Evolutionary conservation across 2,113 vertebrate genomes (phyloP).

Genomic region (Pampusana beccarii): DNA sequence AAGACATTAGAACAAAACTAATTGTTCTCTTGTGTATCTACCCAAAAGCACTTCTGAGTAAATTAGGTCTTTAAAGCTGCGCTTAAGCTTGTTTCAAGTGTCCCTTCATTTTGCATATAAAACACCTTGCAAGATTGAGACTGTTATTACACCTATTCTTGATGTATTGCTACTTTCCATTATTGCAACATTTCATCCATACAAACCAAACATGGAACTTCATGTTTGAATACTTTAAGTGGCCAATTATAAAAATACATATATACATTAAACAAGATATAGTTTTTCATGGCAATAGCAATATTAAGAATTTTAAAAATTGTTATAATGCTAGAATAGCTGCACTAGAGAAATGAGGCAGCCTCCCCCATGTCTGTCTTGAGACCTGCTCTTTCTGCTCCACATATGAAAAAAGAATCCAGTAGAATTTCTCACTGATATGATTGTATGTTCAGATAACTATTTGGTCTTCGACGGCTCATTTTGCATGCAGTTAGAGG

Average conservation of each 20-base stretch:
- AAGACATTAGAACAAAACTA: not conserved
- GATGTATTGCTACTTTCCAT: not conserved
- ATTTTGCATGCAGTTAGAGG: not conserved
- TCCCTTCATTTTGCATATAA: not conserved
- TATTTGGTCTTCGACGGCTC: not conserved
- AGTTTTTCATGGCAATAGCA: not conserved
- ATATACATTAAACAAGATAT: not conserved
- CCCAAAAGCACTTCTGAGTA: not conserved
- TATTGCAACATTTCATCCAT: not conserved
- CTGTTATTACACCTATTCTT: not conserved
- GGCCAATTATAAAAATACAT: not conserved
- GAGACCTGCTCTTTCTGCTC: not conserved
- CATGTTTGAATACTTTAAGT: not conserved
- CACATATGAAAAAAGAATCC: not conserved
- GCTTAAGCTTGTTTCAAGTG: not conserved
- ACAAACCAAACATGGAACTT: not conserved
- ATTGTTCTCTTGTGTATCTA: not conserved
- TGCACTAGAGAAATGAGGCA: not conserved
- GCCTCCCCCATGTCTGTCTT: accelerated
- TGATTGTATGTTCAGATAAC: not conserved
- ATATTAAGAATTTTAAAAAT: not conserved
- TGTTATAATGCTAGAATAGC: not conserved
- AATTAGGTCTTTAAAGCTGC: not conserved
- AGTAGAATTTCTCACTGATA: not conserved
- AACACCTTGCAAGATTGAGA: not conserved